Conservation (phyloP, 1,140 invertebrate genomes). For the Drosophila kohkoa region DNA sequence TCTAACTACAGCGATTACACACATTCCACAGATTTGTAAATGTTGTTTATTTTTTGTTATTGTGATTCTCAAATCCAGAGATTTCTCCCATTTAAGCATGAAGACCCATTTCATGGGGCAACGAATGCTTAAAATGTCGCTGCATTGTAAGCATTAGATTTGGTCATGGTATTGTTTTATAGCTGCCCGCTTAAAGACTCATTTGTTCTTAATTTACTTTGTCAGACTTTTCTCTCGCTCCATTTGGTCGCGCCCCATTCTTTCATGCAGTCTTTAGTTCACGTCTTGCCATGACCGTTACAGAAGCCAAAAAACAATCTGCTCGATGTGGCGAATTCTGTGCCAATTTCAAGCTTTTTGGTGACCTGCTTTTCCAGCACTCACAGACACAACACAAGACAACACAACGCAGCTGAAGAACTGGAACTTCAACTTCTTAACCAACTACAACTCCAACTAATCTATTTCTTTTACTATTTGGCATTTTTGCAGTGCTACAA, state of each 20-base stretch:
- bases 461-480: slow-evolving; percentile 16
- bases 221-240: slow-evolving; percentile 45
- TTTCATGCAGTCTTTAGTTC: slow-evolving; percentile 39
- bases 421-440: slow-evolving; percentile 52
- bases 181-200: slow-evolving; percentile 1
- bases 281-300: slow-evolving; percentile 48
- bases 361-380: slow-evolving; percentile 63
- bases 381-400: not conserved
- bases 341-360: slow-evolving; percentile 68
- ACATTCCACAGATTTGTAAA: slow-evolving; percentile 21
- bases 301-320: slow-evolving; percentile 57
- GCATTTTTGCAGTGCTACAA: slow-evolving; percentile 90
- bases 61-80: slow-evolving; percentile 26
- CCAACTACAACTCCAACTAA: slow-evolving; percentile 59
- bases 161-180: slow-evolving; percentile 44
- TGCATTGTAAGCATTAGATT: slow-evolving; percentile 24
- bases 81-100: slow-evolving; percentile 17
- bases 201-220: slow-evolving; percentile 29
- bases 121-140: slow-evolving; percentile 39
- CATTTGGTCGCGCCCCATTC: slow-evolving; percentile 47
- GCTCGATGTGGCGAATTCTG: slow-evolving; percentile 70
- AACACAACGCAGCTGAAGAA: slow-evolving; percentile 13
- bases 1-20: not conserved
- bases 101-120: not conserved
- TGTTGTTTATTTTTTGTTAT: not conserved